Base-by-base conservation (phyloP, 2,888 invertebrate genomes). In the Dolichopus griseipennis region DNA sequence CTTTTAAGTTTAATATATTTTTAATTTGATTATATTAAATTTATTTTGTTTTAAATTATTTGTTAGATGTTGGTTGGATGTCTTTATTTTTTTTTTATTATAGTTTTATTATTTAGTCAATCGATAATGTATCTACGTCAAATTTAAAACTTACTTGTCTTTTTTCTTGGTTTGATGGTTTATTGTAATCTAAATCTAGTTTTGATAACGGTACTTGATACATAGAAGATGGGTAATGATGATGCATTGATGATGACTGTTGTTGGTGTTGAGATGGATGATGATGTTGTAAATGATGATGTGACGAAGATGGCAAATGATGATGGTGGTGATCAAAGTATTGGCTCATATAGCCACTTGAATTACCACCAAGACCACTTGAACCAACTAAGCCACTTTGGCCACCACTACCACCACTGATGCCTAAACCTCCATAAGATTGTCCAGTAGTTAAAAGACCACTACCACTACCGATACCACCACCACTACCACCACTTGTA, bases 141-240 rank as follows among this genome's bases (percentile, higher is more conserved):
- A 82, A 82, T 80, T 82, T 82, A 78, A 82, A 82, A 82, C 81
- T 82, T 82, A 82, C 81, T 82, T 82, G 81, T 80, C 81, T 80
- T 77, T 82, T 82, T 78, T 82, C 81, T 76, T 76, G 76, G 67
- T 70, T 70, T 69, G 33, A 18, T 76, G 80, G 81, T 79, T 81
- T 82, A 76, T 78, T 78, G 75, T 81, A 82, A 78, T 82, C 81
- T 82, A 82, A 82, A 78, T 82, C 82, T 81, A 81, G 76, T 81
- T 82, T 81, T 75, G 82, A 79, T 74, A 80, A 79, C 78, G 79
- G 79, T 72, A 73, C 72, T 72, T 70, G 73, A 73, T 73, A 74
- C 70, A 72, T 71, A 69, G 70, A 71, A 72, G 73, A 73, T 72
- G 74, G 75, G 68, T 75, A 73, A 70, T 72, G 73, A 68, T 72